Conservation (phyloP, 1,140 invertebrate species). For the Tetramorium alpestre region DNA sequence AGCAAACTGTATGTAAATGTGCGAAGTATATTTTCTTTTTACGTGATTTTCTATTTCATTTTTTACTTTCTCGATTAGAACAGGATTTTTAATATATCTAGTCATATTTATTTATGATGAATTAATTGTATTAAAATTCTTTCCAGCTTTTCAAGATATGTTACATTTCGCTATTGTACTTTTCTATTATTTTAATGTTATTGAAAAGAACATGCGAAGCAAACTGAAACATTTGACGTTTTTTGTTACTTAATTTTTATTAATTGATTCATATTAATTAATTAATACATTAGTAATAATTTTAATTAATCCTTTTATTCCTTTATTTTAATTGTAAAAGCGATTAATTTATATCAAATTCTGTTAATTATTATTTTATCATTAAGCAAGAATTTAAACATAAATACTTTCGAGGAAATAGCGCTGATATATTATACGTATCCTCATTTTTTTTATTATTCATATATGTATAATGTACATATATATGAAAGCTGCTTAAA, state of each 20-base stretch:
- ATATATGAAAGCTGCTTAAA: too few relatives aligned
- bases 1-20: not conserved
- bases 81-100: not conserved
- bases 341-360: not conserved
- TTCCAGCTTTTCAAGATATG: not conserved
- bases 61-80: not conserved
- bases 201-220: not conserved
- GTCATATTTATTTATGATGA: not conserved
- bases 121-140: not conserved
- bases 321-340: not conserved
- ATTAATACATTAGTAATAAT: not conserved
- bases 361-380: not conserved
- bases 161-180: not conserved
- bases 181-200: not conserved
- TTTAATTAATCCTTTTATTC: not conserved
- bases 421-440: too few relatives aligned
- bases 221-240: not conserved
- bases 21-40: not conserved
- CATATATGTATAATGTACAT: not conserved
- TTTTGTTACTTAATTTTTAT: not conserved
- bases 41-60: constrained; percentile 13
- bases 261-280: constrained; percentile 5
- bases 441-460: not conserved
- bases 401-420: not conserved
- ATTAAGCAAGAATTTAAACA: not conserved